These are phyloP conservation scores for Limulus polyphemus DNA, from an alignment of 2,888 invertebrate genomes.

Conservation along the genomic window DNA sequence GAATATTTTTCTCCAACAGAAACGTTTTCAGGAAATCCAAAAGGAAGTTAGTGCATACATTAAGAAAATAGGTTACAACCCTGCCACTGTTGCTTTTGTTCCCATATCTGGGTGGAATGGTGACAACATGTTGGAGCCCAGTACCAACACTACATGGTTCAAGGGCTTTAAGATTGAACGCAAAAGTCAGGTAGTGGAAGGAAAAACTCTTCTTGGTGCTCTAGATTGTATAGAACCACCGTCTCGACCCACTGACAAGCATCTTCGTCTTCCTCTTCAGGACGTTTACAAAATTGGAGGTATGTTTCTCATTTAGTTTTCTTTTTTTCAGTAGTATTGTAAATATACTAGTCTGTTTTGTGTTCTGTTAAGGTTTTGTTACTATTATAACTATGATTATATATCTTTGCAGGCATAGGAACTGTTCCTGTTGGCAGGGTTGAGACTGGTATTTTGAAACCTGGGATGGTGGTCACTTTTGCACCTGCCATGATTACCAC, in stretches of 20 bases:
- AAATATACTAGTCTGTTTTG: not conserved
- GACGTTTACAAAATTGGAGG: constrained; percentile 99
- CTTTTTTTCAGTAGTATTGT: no score
- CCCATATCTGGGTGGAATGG: constrained; percentile 99
- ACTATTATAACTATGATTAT: not conserved
- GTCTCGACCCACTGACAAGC: constrained; percentile 86
- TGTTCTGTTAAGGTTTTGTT: not conserved
- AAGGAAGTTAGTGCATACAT: constrained; percentile 97
- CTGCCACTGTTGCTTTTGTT: constrained; percentile 90
- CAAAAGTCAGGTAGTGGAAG: constrained; percentile 84
- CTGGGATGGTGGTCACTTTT: constrained; percentile 92
- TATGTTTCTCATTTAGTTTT: constrained; percentile 21
- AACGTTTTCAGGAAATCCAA: constrained; percentile 96
- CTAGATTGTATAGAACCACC: constrained; percentile 94
- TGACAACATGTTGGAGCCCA: constrained; percentile 98
- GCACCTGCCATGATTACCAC: constrained; percentile 93
- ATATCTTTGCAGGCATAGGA: constrained; percentile 55
- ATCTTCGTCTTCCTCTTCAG: constrained; percentile 96
- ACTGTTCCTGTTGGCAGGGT: constrained; percentile 99
- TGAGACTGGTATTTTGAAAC: constrained; percentile 93
- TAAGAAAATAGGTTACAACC: constrained; percentile 99
- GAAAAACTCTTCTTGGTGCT: constrained; percentile 92
- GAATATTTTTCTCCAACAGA: constrained; percentile 36
- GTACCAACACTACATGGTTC: constrained; percentile 86
- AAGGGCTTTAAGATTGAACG: constrained; percentile 95